Percentiles rank a stretch among this genome's conserved stretches.
phyloP scores from a whole-genome alignment of 2,113 vertebrate species.

The Pantherophis guttatus region DNA sequence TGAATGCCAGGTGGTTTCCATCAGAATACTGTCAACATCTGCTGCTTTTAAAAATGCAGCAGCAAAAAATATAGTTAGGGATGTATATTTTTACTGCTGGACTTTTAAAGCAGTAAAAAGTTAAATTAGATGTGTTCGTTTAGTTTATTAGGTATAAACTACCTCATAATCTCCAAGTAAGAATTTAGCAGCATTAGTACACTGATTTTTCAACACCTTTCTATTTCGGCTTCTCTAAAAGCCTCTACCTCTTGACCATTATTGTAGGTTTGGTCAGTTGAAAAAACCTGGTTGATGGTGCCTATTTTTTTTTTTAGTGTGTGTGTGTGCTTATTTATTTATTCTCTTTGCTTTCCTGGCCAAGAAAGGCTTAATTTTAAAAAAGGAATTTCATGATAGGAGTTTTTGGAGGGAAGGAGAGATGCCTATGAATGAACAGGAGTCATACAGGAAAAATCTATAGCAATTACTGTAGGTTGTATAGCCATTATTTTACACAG shows the following conservation, averaged over 20 bases:
- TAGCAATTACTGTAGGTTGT: slow-evolving; percentile 21
- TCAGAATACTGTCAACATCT: neutral
- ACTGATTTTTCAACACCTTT: neutral
- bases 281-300: neutral
- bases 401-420: neutral
- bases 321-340: neutral
- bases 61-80: too few species aligned
- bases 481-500: slow-evolving; percentile 4
- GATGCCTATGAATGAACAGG: slow-evolving; percentile 41
- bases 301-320: neutral
- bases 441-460: slow-evolving; percentile 47
- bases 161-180: neutral
- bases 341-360: slow-evolving; percentile 33
- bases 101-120: too few species aligned
- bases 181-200: neutral
- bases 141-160: neutral
- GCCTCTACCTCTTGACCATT: neutral
- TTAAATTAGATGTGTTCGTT: too few species aligned
- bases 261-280: neutral
- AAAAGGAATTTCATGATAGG: slow-evolving; percentile 40
- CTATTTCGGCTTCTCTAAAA: neutral
- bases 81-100: too few species aligned
- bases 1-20: neutral
- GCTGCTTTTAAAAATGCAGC: too few species aligned
- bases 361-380: slow-evolving; percentile 49